A percentile compares a stretch with the other conserved stretches of the same genome.
phyloP scores from a whole-genome alignment of 2,888 invertebrate genomes.

The Omphaloscelis lunosa region DNA sequence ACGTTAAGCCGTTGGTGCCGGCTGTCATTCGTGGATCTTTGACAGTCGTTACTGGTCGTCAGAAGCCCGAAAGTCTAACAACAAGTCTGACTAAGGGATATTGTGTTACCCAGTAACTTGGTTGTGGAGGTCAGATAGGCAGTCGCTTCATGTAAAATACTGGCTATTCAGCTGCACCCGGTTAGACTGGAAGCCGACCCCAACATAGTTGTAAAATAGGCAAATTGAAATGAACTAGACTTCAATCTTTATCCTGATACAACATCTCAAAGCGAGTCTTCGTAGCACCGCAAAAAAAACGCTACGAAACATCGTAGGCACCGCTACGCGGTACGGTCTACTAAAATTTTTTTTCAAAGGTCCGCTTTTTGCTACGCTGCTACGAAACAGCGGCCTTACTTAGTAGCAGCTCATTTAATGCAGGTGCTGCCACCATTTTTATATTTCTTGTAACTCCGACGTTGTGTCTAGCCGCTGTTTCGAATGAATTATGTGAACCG shows the following conservation, averaged over 20 bases:
- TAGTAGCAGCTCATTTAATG: constrained; percentile 6
- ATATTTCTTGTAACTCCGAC: constrained; percentile 21
- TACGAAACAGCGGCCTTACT: constrained; percentile 5
- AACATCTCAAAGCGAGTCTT: not conserved
- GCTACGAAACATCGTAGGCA: constrained; percentile 20
- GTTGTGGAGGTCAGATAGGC: no score
- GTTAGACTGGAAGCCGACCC: no score
- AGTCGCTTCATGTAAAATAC: no score
- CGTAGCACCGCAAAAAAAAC: constrained; percentile 19
- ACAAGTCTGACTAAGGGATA: no score
- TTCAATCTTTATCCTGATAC: no score
- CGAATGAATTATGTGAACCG: constrained; percentile 38
- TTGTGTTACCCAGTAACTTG: no score
- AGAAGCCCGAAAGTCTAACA: no score
- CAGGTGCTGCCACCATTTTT: constrained; percentile 36
- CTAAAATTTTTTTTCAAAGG: not conserved
- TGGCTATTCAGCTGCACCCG: no score
- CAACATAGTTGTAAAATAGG: no score
- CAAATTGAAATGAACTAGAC: not conserved
- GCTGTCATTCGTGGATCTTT: no score
- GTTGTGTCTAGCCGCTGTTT: constrained; percentile 50
- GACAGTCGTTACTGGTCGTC: no score
- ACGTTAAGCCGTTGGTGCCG: no score
- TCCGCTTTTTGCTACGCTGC: not conserved
- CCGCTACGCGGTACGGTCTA: constrained; percentile 12